Evolutionary conservation across 2,888 invertebrate genomes (phyloP), one percentile per base, ranked within the genome.

Genomic region (Piscicola geometra): DNA sequence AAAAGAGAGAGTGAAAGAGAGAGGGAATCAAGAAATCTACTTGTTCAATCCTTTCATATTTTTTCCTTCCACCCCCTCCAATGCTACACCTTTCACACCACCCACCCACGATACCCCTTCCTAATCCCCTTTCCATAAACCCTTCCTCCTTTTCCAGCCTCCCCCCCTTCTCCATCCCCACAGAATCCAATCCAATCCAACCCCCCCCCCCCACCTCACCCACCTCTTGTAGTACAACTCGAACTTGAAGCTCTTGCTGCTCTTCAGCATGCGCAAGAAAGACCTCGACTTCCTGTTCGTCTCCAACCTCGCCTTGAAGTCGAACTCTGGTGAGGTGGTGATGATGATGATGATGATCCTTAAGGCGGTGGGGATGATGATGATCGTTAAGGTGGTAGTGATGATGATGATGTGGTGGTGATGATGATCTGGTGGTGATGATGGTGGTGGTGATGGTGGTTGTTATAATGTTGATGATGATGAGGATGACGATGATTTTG

Each of bases 201-300:
- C 41, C 5, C 5, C n/a, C n/a, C n/a, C n/a, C n/a, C n/a, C n/a
- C n/a, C n/a, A n/a, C n/a, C n/a, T n/a, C n/a, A 21, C 73, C 66
- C 32, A 95, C 95, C 96, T 95, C 88, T 92, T 92, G 0, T 93
- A 91, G 87, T 90, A 95, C 15, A 97, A 90, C 86, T 97, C 95
- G 75, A 94, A 89, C 84, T 98, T 98, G 78, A 97, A 87, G 0
- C 90, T 90, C 81, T 94, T 93, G 56, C 56, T 93, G 33, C 74
- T 88, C 84, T 95, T 96, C 84, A 98, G 92, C 41, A 93, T 89
- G 71, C 97, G 87, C 79, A 91, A 90, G 82, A 96, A 93, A 28
- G 91, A 90, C 75, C 94, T 88, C 0, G 91, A 89, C 78, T 89
- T 89, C 64, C 96, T 89, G 80, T 91, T 91, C 76, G 97, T 92